Base-by-base conservation (phyloP, 2,888 invertebrate species). In the Sarcophaga variegata region DNA sequence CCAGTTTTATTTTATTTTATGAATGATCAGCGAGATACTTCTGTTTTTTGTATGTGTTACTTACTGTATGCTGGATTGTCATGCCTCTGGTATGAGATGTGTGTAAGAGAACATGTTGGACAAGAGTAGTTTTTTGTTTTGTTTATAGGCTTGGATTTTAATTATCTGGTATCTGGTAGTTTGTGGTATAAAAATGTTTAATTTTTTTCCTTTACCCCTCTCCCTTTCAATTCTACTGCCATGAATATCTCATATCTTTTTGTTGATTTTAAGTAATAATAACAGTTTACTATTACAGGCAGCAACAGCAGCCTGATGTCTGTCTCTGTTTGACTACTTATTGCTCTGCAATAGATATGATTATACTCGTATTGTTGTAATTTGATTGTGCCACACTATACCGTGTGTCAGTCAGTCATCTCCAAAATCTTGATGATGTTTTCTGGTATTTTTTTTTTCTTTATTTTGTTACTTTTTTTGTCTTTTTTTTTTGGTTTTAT, bases 1-100 rank as follows among this genome's bases (percentile, higher is more conserved):
- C 83, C 81, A 78, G 80, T 80, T 87, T 83, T 54, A 17, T 76
- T 87, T 83, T 54, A 54, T 83, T 83, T 78, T 70, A 78, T 83
- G 80, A 83, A 86, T 81, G 83, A 87, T 81, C 78, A 81, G 69
- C 78, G 83, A 76, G 76, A 76, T 70, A 47, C 60, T 37, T 67
- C 10, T 47, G 49, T 76, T 37, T 72, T 85, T 49, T 49, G 11
- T 49, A 14, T 45, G 20, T 45, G 4, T 62, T 74, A 20, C 20
- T 3, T 14, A 17, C 49, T 63, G 12, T 49, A 75, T 69, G 12
- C 62, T n/a, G 62, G 67, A 63, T 63, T 81, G 62, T 17, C 67
- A 69, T 49, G 70, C 74, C 64, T 74, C 76, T 75, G 81, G 64
- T 45, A 17, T 54, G 60, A 60, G 22, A 22, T 27, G 49, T 64